Conservation (phyloP, 1,140 invertebrate species). For the Pentalonia nigronervosa region DNA sequence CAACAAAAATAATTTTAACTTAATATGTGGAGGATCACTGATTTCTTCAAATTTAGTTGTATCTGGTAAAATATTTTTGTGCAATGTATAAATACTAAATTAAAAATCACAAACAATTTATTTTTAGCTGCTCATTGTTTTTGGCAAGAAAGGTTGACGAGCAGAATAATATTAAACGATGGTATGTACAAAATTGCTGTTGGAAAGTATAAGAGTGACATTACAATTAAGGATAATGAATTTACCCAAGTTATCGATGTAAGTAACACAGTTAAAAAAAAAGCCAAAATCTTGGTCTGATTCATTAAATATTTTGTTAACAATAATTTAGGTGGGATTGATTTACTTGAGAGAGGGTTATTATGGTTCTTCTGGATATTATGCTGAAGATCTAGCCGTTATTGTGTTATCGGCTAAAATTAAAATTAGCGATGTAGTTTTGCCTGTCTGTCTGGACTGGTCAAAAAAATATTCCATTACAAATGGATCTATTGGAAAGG, state of each 20-base stretch:
- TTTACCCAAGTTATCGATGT: slow-evolving; percentile 21
- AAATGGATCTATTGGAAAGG: slow-evolving; percentile 18
- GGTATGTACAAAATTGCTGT: slow-evolving; percentile 7
- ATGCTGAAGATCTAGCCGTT: slow-evolving; percentile 23
- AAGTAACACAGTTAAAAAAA: neutral
- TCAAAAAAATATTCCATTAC: neutral
- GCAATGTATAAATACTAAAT: neutral
- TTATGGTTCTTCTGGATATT: neutral
- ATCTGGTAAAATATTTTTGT: slow-evolving; percentile 12
- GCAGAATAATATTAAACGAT: neutral
- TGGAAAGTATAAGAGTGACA: slow-evolving; percentile 24
- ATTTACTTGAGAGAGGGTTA: neutral
- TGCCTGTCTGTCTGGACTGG: slow-evolving; percentile 20
- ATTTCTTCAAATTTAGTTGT: slow-evolving; percentile 28
- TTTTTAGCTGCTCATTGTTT: slow-evolving; percentile 49
- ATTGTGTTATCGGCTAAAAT: neutral
- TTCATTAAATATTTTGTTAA: neutral
- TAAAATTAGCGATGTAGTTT: neutral
- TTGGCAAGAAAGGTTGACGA: neutral
- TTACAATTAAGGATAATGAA: neutral
- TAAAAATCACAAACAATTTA: neutral
- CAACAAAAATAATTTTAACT: neutral
- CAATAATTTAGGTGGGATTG: neutral
- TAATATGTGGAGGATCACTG: slow-evolving; percentile 35
- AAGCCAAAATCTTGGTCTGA: no score